Percentiles rank a stretch among this genome's conserved stretches.
These are phyloP conservation scores for Zosterops hypoxanthus DNA, from an alignment of 2,113 vertebrate species.

Conservation along the genomic window DNA sequence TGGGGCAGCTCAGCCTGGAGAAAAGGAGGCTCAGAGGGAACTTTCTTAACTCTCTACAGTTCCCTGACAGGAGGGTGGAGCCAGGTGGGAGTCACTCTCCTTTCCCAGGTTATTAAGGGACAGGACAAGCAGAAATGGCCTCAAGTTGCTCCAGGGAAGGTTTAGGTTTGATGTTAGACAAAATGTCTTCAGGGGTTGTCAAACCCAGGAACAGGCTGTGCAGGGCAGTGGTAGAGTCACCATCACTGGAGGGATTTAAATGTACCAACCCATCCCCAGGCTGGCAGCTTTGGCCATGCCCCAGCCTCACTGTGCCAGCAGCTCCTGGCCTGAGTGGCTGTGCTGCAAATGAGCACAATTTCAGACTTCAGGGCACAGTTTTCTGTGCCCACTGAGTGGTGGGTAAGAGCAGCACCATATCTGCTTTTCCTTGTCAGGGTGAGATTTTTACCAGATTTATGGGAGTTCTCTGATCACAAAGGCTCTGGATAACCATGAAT, in stretches of 20 bases:
- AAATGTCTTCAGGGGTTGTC: neutral
- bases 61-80: neutral
- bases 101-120: too few relatives aligned
- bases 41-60: neutral
- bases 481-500: neutral
- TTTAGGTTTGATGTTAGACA: neutral
- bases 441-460: neutral
- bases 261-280: rapidly evolving
- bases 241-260: neutral
- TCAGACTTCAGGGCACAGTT: neutral
- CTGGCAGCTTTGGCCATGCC: neutral
- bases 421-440: neutral
- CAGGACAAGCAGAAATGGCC: neutral
- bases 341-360: neutral
- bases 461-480: neutral
- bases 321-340: neutral
- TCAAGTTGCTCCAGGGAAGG: neutral
- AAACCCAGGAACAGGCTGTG: neutral
- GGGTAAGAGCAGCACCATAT: neutral
- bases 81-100: neutral
- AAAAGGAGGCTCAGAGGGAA: neutral
- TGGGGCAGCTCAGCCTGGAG: neutral
- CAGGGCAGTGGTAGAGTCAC: neutral
- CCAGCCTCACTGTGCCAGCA: rapidly evolving
- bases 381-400: neutral